Percentiles rank a stretch among this genome's conserved stretches.
Evolutionary conservation across 2,888 invertebrate genomes (phyloP).

Genomic region (Bimastos eiseni): DNA sequence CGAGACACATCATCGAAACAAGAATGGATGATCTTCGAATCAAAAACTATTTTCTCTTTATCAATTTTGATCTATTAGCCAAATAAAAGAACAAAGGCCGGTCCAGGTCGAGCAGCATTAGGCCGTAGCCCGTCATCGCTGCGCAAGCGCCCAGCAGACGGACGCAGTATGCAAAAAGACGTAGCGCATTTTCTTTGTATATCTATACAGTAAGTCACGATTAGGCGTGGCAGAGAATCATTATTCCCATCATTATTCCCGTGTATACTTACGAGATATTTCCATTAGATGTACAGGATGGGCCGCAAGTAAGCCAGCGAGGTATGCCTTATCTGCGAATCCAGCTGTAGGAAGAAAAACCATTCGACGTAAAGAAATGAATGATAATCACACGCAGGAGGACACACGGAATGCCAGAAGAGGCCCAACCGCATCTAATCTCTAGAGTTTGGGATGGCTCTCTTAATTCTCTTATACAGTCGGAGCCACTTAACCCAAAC

Average conservation of each 20-base stretch:
- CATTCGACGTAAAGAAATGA: background rate
- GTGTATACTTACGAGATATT: slow-evolving; percentile 13
- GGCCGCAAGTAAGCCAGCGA: background rate
- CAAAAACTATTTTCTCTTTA: slow-evolving; percentile 13
- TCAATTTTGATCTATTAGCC: background rate
- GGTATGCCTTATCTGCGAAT: background rate
- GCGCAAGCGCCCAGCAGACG: background rate
- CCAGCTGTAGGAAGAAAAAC: background rate
- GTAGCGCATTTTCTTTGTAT: background rate
- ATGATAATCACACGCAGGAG: background rate
- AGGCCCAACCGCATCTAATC: background rate
- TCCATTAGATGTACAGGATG: background rate
- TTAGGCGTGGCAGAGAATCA: background rate
- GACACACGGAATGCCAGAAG: background rate
- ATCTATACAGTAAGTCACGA: background rate
- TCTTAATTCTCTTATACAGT: background rate
- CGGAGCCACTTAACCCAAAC: too few species aligned
- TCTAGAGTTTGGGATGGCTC: background rate
- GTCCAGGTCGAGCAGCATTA: background rate
- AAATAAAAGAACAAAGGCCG: background rate
- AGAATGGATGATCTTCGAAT: background rate
- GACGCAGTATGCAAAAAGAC: background rate
- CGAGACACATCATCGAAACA: background rate
- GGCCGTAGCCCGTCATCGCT: background rate
- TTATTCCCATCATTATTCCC: background rate